These are phyloP conservation scores for Lepidurus packardi DNA, from an alignment of 1,140 invertebrate species.

Conservation along the genomic window DNA sequence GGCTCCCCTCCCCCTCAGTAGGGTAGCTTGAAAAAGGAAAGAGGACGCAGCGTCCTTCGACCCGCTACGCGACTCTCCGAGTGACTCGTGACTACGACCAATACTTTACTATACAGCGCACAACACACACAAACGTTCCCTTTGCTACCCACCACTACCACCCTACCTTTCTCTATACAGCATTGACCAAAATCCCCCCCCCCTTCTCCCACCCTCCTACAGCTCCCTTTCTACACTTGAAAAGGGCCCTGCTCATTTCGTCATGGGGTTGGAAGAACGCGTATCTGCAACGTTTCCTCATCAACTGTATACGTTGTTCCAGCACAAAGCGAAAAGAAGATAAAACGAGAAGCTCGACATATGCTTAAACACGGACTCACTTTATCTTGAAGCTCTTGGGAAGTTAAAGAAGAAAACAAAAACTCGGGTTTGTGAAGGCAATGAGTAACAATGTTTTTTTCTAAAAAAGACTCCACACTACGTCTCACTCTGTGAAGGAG, in stretches of 20 bases:
- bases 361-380: no score
- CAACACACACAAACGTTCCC: not conserved
- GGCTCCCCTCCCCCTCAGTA: not conserved
- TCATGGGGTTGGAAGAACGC: constrained; percentile 15
- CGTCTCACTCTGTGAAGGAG: not conserved
- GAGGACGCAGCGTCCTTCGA: constrained; percentile 20
- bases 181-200: not conserved
- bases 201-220: not conserved
- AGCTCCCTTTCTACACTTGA: no score
- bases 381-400: no score
- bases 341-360: not conserved
- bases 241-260: not conserved
- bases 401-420: no score
- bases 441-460: not conserved
- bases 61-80: constrained; percentile 17
- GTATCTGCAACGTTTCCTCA: constrained; percentile 17
- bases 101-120: constrained; percentile 22
- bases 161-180: not conserved
- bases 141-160: not conserved
- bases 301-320: not conserved
- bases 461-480: not conserved
- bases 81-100: constrained; percentile 20
- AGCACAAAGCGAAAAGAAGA: not conserved
- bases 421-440: no score
- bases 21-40: not conserved